Evolutionary conservation across 1,140 invertebrate species (phyloP), one percentile per base, ranked within the genome.

Genomic region (Aphelenchoides fujianensis): DNA sequence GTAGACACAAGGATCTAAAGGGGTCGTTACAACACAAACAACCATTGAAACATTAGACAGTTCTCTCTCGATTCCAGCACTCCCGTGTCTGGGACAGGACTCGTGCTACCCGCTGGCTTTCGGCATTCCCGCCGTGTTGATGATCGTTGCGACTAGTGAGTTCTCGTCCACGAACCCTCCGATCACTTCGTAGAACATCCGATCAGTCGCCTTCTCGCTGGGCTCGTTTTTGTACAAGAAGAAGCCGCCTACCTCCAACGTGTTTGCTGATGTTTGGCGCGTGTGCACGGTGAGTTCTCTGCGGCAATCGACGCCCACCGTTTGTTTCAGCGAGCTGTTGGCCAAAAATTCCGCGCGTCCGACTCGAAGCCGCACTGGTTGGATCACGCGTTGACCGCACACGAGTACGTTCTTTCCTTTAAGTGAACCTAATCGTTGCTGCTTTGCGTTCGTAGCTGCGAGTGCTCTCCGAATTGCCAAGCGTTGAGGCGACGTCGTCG

Each of bases 191-290:
- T n/a, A n/a, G n/a, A n/a, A n/a, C n/a, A n/a, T n/a, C n/a, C n/a
- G n/a, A n/a, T 53, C 52, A 53, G 87, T 75, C 88, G 87, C 70
- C 85, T 87, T 0, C 90, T 91, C 78, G 92, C 91, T 91, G 78
- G 93, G 69, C 90, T 93, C 81, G 87, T 90, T 81, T 90, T 91
- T 12, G 27, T n/a, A 68, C 12, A 12, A 57, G 7, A 69, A 57
- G 16, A 19, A 12, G 27, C 12, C 9, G 27, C 48, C 19, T 31
- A 57, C 23, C 28, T 12, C 3, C 52, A 68, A 68, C 5, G 67
- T 67, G 27, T 30, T 19, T 16, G n/a, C 31, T 27, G 67, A 67
- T 23, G 69, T 28, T 1, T 31, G 7, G 3, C 1, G n/a, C 27
- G 27, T 61, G 1, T 61, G 16, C 2, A 41, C 16, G 66, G 30